phyloP scores from a whole-genome alignment of 2,113 vertebrate species.

The Probosciger aterrimus region DNA sequence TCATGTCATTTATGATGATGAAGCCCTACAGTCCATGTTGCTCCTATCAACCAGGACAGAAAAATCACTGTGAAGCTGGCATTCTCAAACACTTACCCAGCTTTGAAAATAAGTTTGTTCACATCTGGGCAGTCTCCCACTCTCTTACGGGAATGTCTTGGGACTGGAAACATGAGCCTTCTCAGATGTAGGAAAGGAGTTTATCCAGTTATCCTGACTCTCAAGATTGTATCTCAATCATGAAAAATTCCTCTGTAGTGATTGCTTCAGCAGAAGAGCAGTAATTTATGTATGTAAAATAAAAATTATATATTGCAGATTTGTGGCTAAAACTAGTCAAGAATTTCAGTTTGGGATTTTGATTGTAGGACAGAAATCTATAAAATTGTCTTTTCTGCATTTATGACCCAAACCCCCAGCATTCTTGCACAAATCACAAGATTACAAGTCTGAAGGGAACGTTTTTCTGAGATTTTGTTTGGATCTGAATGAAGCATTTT shows the following conservation, averaged over 20 bases:
- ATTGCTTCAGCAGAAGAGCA: background rate
- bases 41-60: background rate
- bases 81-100: background rate
- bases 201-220: background rate
- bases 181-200: background rate
- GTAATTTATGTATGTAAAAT: slow-evolving; percentile 3
- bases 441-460: slow-evolving; percentile 1
- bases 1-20: background rate
- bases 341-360: slow-evolving; percentile 17
- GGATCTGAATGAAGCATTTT: slow-evolving; percentile 32
- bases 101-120: background rate
- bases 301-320: slow-evolving; percentile 1
- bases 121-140: background rate
- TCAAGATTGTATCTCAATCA: background rate
- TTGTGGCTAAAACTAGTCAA: slow-evolving; percentile 1
- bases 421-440: slow-evolving; percentile 48
- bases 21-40: background rate
- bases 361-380: background rate
- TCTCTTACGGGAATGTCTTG: background rate
- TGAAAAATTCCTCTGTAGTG: background rate
- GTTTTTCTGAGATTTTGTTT: slow-evolving; percentile 41
- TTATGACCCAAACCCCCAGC: slow-evolving; percentile 13
- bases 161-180: background rate
- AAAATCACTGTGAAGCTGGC: background rate
- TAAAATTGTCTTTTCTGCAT: background rate